A percentile compares a stretch with the other conserved stretches of the same genome.
Evolutionary conservation across 2,797 vertebrate species (phyloP).

Genomic region (Pangasius mekongensis): DNA sequence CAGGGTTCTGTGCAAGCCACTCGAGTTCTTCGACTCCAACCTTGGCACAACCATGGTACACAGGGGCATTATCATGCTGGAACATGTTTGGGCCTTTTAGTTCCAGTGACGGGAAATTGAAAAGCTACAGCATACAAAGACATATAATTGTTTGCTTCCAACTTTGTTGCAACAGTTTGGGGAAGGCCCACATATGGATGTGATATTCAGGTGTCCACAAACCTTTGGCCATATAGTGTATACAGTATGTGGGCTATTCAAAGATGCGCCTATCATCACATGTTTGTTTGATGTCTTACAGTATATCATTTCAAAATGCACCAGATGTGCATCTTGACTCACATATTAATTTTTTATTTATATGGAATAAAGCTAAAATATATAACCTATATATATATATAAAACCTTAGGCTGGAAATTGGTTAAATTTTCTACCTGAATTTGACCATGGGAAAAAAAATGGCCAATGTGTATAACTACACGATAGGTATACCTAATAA

Average conservation of each 20-base stretch:
- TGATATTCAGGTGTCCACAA: neutral
- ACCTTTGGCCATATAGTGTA: neutral
- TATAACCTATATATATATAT: too few species aligned
- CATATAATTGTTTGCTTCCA: neutral
- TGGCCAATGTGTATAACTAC: neutral
- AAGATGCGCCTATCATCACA: neutral
- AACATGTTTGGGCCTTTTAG: neutral
- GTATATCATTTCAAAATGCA: neutral
- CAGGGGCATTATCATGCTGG: neutral
- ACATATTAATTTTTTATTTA: too few species aligned
- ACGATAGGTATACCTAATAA: neutral
- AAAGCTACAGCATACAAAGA: neutral
- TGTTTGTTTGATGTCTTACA: neutral
- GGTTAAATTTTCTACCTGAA: neutral
- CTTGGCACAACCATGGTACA: neutral
- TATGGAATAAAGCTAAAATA: too few species aligned
- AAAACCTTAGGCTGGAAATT: neutral
- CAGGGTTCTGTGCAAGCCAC: neutral
- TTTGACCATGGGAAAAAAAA: neutral
- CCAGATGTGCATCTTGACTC: neutral
- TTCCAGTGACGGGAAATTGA: neutral
- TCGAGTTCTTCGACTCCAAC: neutral
- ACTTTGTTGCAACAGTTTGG: neutral
- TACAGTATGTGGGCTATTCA: neutral
- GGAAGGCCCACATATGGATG: neutral